Conservation (phyloP, 2,888 invertebrate genomes). For the Spatulosminthurus flaviceps region DNA sequence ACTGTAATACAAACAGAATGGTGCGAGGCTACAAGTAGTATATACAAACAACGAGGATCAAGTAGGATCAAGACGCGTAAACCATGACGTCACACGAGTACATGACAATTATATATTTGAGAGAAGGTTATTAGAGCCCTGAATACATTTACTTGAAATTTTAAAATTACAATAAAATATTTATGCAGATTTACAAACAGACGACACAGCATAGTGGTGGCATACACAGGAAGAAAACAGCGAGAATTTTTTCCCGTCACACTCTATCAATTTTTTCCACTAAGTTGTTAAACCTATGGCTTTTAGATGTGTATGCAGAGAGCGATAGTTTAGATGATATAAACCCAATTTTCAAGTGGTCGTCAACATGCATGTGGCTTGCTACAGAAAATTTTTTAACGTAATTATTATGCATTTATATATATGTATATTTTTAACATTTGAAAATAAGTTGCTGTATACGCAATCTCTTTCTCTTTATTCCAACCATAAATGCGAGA, state of each 20-base stretch:
- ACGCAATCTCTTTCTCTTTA: neutral
- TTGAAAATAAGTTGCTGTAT: neutral
- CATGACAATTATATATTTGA: no score
- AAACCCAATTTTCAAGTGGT: neutral
- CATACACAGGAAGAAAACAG: neutral
- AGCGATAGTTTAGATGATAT: neutral
- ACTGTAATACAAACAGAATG: no score
- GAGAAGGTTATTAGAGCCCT: no score
- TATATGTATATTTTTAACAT: no score
- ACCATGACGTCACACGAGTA: no score
- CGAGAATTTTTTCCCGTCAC: neutral
- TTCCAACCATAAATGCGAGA: neutral
- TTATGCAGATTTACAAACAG: no score
- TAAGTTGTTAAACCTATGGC: no score
- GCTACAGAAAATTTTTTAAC: neutral
- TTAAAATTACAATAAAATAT: no score
- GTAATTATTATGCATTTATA: neutral
- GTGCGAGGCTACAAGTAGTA: no score
- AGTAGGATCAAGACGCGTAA: no score
- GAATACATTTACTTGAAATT: no score
- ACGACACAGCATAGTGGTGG: neutral
- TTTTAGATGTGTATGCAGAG: neutral
- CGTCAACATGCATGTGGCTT: neutral
- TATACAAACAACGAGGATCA: no score
- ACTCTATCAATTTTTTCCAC: neutral